Base-by-base conservation (phyloP, 2,113 vertebrate genomes). In the Rhea pennata region DNA sequence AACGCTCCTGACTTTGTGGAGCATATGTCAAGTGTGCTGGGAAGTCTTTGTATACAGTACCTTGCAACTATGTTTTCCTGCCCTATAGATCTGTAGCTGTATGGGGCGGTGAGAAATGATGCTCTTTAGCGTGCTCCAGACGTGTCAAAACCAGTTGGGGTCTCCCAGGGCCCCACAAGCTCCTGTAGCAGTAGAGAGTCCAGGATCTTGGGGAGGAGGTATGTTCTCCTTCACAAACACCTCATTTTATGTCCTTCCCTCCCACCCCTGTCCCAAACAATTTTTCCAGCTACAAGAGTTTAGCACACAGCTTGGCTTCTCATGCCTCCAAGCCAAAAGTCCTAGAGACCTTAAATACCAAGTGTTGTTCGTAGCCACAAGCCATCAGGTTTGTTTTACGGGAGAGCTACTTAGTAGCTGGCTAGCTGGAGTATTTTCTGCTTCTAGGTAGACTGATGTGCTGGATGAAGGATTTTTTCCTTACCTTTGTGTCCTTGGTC, bases 51-150 rank as follows among this genome's bases (percentile, higher is more conserved):
- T 7, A 31, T 39, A 31, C 72, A 69, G n/a, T 1, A 3, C 67
- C 58, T 4, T 1, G 0, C n/a, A 11, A 29, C 22, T 21, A 58
- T n/a, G 33, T 82, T 78, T 82, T 27, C 48, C 54, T 22, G 29
- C 12, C 27, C 20, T 51, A 19, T 19, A 16, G 9, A 21, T 87
- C 62, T 7, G 3, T 21, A 48, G 23, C 65, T 74, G 21, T 0
- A 0, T n/a, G 39, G 48, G 22, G 31, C 20, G 12, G 12, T 3
- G 10, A 15, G 54, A 33, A 0, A 0, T 27, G 33, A 17, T 0
- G 0, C 20, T 78, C 66, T 53, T 33, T 7, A 14, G 2, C 1
- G 2, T 91, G 27, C 39, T 39, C 20, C 15, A 21, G 19, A 62
- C 13, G 50, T 40, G 64, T 71, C 6, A 4, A 12, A 42, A 39